Percentiles rank a stretch among this genome's conserved stretches.
Conservation (phyloP, 2,797 vertebrate genomes). For the Eulemur mongoz region DNA sequence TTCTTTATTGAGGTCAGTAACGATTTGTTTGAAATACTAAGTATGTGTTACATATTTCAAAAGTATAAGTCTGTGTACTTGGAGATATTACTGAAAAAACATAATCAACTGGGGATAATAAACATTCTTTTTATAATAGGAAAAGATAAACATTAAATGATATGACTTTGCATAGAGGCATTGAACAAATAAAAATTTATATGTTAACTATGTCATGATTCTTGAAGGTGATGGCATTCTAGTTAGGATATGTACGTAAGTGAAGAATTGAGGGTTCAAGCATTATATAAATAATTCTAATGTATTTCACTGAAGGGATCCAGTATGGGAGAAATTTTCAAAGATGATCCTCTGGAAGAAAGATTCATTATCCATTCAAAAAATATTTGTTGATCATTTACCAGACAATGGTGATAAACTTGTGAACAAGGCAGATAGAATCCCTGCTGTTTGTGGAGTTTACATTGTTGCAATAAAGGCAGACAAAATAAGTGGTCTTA, state of each 20-base stretch:
- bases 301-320: neutral
- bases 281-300: neutral
- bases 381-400: neutral
- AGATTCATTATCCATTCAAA: neutral
- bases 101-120: neutral
- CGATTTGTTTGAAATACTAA: slow-evolving; percentile 17
- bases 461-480: neutral
- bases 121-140: neutral
- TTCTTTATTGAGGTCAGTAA: slow-evolving; percentile 90
- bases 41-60: slow-evolving; percentile 19
- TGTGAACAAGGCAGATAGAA: neutral
- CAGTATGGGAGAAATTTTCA: neutral
- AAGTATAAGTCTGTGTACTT: neutral
- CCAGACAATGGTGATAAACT: neutral
- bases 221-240: slow-evolving; percentile 12
- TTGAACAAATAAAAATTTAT: neutral
- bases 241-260: neutral
- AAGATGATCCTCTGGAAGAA: neutral
- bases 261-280: neutral
- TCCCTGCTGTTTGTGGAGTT: neutral
- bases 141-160: slow-evolving; percentile 25
- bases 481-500: neutral
- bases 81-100: neutral
- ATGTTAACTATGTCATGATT: neutral
- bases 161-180: neutral